phyloP scores from a whole-genome alignment of 2,797 vertebrate genomes.

The Pantherophis vulpinus region DNA sequence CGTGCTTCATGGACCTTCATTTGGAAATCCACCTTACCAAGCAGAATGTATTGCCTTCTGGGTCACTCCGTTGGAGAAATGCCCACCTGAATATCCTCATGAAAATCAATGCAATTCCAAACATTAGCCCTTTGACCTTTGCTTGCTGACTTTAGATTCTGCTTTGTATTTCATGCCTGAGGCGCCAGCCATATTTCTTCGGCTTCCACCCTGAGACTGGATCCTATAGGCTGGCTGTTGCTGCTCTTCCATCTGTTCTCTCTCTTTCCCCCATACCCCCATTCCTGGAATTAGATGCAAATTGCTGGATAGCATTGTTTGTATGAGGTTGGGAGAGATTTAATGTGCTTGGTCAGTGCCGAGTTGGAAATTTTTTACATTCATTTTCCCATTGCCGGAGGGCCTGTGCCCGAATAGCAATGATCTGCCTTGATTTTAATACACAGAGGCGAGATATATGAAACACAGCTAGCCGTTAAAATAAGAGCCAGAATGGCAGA shows the following conservation, averaged over 20 bases:
- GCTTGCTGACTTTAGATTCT: conserved; percentile 41
- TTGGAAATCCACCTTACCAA: conserved; percentile 37
- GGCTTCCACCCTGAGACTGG: neutral
- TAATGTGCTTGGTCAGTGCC: conserved; percentile 28
- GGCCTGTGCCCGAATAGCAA: conserved; percentile 55
- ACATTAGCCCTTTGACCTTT: conserved; percentile 57
- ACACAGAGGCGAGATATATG: conserved; percentile 30
- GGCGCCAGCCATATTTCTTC: neutral
- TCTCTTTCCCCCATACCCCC: neutral
- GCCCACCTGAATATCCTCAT: conserved; percentile 21
- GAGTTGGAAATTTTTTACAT: conserved; percentile 51
- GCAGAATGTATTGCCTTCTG: conserved; percentile 54
- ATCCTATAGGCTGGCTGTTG: neutral
- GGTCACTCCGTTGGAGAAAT: conserved; percentile 47
- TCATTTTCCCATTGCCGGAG: conserved; percentile 54
- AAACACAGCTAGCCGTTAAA: conserved; percentile 33
- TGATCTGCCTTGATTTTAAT: conserved; percentile 58
- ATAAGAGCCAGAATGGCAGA: neutral
- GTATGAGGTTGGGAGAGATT: conserved; percentile 38
- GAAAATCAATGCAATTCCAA: conserved; percentile 56
- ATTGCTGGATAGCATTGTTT: conserved; percentile 2
- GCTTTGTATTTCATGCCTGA: conserved; percentile 22
- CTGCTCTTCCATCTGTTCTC: conserved; percentile 32
- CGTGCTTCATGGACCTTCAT: neutral
- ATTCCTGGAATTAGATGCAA: conserved; percentile 58